Base-by-base conservation (phyloP, 2,797 vertebrate species). In the Miichthys miiuy region DNA sequence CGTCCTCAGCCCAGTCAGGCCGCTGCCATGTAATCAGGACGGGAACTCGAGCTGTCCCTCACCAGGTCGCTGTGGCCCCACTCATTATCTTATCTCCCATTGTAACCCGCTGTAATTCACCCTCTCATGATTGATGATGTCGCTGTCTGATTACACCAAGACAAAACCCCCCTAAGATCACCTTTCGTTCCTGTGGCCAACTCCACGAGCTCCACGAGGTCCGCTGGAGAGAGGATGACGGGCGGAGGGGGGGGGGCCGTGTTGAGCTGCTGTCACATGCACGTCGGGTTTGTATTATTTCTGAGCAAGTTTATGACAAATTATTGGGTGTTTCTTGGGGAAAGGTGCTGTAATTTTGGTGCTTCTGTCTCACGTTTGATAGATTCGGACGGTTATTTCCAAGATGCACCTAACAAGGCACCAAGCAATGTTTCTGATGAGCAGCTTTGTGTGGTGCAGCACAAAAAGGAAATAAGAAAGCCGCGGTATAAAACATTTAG, bases 51-150 rank as follows among this genome's bases (percentile, higher is more conserved):
- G 89, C 92, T 61, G 81, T 81, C 79, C 77, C 83, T 88, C 87
- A 75, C 27, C 88, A 58, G 90, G 75, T 79, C 76, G 57, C 87
- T 63, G 86, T 82, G 87, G 89, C 89, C 92, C 90, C 88, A 51
- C 84, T 93, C 92, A 92, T 94, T 94, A 94, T 93, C 92, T 91
- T 92, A 92, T 91, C 91, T 88, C 79, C 92, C 77, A 85, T 94
- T 95, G 94, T 94, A 77, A 82, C 86, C 88, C 58, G 73, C 91
- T 89, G 91, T 94, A 93, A 94, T 94, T 91, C 90, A 90, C 91
- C 86, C 87, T 65, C 89, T 90, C 93, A 89, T 90, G 92, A 93
- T 92, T 89, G 94, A 94, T 93, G 92, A 95, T 93, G 90, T 91
- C 82, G 88, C 91, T 93, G 93, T 94, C 92, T 94, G 90, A 94